Evolutionary conservation across 2,113 vertebrate species (phyloP).

Genomic region (Eolophus roseicapilla): DNA sequence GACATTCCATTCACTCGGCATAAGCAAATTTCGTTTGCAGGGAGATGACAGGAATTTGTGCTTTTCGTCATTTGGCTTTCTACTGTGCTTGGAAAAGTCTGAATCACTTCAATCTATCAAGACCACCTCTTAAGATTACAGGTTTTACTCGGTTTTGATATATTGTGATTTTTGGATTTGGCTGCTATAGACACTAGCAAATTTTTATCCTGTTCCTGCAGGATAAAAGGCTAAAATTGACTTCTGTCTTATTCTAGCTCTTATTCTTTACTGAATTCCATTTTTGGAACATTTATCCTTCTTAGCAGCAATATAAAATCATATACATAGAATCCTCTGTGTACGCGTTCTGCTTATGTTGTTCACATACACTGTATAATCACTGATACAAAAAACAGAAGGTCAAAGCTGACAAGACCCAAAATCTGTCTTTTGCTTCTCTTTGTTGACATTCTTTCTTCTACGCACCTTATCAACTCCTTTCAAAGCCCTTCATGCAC

Average conservation of each 20-base stretch:
- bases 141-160: background rate
- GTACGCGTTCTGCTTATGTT: background rate
- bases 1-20: background rate
- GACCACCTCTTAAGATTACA: background rate
- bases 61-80: background rate
- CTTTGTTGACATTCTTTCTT: background rate
- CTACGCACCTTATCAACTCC: background rate
- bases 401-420: background rate
- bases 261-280: background rate
- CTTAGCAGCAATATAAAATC: background rate
- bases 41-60: background rate
- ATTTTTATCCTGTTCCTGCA: background rate
- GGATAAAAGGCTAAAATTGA: background rate
- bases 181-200: background rate
- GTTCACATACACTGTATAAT: background rate
- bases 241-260: background rate
- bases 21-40: background rate
- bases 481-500: background rate
- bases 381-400: background rate
- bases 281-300: background rate
- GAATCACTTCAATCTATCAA: background rate
- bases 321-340: background rate
- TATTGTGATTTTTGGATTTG: background rate
- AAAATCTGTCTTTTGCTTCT: background rate
- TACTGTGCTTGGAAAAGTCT: constrained; percentile 1